Conservation (phyloP, 2,113 vertebrate species). For the Sprattus sprattus region DNA sequence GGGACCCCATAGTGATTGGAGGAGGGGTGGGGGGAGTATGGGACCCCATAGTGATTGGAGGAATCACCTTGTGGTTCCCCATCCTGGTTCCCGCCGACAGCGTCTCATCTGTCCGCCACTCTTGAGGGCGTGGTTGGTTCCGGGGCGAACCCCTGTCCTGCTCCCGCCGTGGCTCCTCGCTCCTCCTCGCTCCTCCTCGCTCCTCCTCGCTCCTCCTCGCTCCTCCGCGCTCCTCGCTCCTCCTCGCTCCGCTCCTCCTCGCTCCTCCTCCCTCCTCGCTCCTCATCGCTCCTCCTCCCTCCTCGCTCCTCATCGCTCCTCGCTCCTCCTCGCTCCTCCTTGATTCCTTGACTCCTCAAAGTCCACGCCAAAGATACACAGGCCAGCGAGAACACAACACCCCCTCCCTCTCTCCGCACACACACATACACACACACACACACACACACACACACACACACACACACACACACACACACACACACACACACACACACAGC, state of each 20-base stretch:
- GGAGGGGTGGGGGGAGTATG: not conserved
- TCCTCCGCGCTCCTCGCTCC: not conserved
- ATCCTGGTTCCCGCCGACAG: not conserved
- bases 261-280: not conserved
- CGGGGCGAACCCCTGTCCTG: not conserved
- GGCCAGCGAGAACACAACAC: not conserved
- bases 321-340: not conserved
- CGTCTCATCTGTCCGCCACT: not conserved
- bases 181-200: not conserved
- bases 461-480: no score
- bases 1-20: not conserved
- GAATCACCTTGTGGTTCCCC: no score
- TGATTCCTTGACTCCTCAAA: no score
- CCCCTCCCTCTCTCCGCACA: not conserved
- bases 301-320: not conserved
- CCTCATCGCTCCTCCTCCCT: not conserved
- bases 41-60: not conserved
- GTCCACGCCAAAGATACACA: not conserved
- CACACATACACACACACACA: not conserved
- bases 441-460: not conserved
- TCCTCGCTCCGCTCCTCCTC: no score
- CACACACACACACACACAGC: no score
- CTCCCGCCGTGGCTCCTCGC: not conserved
- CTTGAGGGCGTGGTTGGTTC: not conserved
- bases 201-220: no score